Conservation (phyloP, 2,113 vertebrate species). For the Struthidea cinerea region DNA sequence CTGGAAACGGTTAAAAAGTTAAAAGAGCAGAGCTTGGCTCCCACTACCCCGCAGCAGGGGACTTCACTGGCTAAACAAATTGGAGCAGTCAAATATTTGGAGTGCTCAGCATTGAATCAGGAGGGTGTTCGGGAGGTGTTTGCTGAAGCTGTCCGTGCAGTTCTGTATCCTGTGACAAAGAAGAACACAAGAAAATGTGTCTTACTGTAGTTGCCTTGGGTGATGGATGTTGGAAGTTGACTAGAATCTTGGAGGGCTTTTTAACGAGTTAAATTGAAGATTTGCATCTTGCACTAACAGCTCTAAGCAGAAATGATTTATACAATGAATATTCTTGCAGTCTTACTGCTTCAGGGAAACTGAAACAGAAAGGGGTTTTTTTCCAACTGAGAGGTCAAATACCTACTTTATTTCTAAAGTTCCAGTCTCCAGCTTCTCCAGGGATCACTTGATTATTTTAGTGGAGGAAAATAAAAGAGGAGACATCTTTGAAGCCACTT, state of each 20-base stretch:
- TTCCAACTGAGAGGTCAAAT: constrained; percentile 15
- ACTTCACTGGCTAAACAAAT: constrained; percentile 88
- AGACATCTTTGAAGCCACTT: not conserved
- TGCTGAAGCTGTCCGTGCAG: constrained; percentile 86
- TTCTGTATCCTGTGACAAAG: constrained; percentile 88
- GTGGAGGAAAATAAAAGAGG: not conserved
- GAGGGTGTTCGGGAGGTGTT: constrained; percentile 89
- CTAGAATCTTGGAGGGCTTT: constrained; percentile 11
- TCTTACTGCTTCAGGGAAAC: constrained; percentile 53
- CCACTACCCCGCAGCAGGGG: constrained; percentile 88
- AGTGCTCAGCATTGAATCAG: constrained; percentile 89
- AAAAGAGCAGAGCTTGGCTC: constrained; percentile 87
- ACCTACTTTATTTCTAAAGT: not conserved
- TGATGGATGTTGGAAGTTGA: not conserved
- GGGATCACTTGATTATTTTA: not conserved
- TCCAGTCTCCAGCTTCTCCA: constrained; percentile 17
- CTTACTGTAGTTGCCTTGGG: constrained; percentile 77
- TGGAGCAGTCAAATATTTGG: constrained; percentile 90
- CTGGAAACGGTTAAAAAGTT: constrained; percentile 88
- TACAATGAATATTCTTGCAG: constrained; percentile 27
- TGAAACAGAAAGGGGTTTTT: not conserved
- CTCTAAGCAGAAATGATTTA: constrained; percentile 52
- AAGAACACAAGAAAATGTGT: constrained; percentile 88
- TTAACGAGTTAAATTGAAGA: constrained; percentile 39
- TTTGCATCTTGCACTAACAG: constrained; percentile 68